Conservation (phyloP, 2,113 vertebrate species). For the Jaculus jaculus region DNA sequence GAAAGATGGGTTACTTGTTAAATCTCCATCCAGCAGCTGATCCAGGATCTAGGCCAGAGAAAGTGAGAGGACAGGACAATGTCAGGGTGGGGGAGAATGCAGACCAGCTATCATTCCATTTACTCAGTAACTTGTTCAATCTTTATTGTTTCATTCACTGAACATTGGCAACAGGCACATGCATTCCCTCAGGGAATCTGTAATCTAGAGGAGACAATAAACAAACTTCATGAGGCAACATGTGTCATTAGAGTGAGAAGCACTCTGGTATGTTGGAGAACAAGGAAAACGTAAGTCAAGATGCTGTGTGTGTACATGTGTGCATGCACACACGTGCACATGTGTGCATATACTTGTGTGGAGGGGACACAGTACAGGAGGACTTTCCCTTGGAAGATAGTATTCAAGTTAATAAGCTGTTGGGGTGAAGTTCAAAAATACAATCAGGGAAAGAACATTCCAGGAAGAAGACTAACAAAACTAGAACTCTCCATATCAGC, state of each 20-base stretch:
- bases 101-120: not conserved
- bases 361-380: not conserved
- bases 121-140: not conserved
- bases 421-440: not conserved
- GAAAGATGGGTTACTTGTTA: constrained; percentile 83
- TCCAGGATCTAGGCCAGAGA: constrained; percentile 86
- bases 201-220: not conserved
- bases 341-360: too few species aligned
- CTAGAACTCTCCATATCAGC: not conserved
- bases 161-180: not conserved
- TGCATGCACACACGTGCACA: too few species aligned
- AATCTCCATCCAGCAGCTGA: constrained; percentile 86
- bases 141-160: not conserved
- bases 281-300: not conserved
- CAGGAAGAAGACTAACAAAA: not conserved
- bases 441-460: not conserved
- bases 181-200: not conserved
- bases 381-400: not conserved
- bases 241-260: not conserved
- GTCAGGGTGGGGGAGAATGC: not conserved
- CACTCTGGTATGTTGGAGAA: not conserved
- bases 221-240: not conserved
- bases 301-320: accelerated
- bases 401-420: not conserved
- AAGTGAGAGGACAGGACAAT: constrained; percentile 50